Conservation (phyloP, 30 jellyfish, hydroid and myxozoan species). For the Aurelia aurita complex sp. Pacific region DNA sequence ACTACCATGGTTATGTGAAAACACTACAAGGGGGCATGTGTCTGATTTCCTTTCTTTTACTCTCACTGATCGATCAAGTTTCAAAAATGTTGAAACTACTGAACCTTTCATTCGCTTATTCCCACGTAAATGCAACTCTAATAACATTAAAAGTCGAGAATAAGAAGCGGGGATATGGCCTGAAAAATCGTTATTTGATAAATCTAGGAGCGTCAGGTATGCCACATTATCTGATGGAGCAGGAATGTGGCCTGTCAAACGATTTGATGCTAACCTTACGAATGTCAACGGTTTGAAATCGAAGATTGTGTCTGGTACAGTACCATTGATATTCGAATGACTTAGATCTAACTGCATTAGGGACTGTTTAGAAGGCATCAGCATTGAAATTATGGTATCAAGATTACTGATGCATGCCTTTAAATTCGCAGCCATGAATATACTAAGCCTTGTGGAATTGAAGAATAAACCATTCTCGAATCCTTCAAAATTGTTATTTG, state of each 20-base stretch:
- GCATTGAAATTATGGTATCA: neutral
- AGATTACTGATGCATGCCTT: conserved; percentile 3
- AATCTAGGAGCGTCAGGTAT: conserved; percentile 32
- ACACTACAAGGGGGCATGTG: conserved; percentile 38
- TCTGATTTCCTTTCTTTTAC: conserved; percentile 18
- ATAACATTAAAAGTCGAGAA: conserved; percentile 49
- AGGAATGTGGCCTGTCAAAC: conserved; percentile 31
- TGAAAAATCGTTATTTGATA: conserved; percentile 23
- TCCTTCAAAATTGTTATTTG: conserved; percentile 32
- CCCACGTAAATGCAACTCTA: conserved; percentile 27
- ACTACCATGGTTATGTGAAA: conserved; percentile 51
- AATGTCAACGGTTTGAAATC: conserved; percentile 14
- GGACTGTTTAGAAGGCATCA: conserved; percentile 7
- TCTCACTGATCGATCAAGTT: conserved; percentile 15
- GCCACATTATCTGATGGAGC: conserved; percentile 35
- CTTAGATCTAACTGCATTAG: conserved; percentile 46
- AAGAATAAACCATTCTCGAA: conserved; percentile 15
- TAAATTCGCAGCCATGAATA: conserved; percentile 33
- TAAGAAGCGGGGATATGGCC: conserved; percentile 44
- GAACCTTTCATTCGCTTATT: conserved; percentile 26
- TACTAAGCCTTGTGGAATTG: conserved; percentile 6
- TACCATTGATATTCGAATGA: conserved; percentile 44
- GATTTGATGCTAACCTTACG: conserved; percentile 36
- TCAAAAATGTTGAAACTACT: conserved; percentile 19
- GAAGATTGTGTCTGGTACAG: conserved; percentile 17